Evolutionary conservation across 1,140 invertebrate genomes (phyloP), one percentile per base, ranked within the genome.

Genomic region (Saxidomus purpurata): DNA sequence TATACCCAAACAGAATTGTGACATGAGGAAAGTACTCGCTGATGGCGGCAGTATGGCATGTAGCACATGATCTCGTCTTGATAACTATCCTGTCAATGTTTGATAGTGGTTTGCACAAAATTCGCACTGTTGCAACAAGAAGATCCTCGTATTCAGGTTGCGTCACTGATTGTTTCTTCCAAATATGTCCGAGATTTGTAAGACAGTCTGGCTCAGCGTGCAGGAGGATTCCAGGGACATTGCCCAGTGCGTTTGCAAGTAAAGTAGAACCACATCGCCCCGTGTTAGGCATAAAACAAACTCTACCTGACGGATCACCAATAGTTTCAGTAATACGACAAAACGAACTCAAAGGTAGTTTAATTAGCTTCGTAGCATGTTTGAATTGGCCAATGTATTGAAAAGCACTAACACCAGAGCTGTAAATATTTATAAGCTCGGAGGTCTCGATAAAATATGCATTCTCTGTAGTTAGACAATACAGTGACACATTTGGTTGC

Each of bases 201-300:
- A 82, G 55, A 40, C 79, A 59, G 59, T 82, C 79, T 82, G 79
- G 79, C 52, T 82, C 79, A 0, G 79, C 49, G 49, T 61, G 55
- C 0, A 82, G 59, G 13, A 59, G 52, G 28, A 36, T 82, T 8
- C 79, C 79, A 28, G 79, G 79, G 38, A 82, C 36, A 0, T 63
- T 59, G 36, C 49, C 79, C 13, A 82, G 19, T 17, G 79, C 79
- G 1, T 82, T 47, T 1, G 52, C 36, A 2, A 82, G 59, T 52
- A 82, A 59, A 2, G 55, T 82, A 36, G 52, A 61, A 11, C 79
- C 79, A 61, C 79, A 82, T 36, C 79, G 49, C 11, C 79, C 79
- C 8, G 79, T 82, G 55, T 61, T 82, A 11, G 79, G 31, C 79
- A 82, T 82, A n/a, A 38, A 82, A 40, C 49, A 82, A 61, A 82